These are phyloP conservation scores for Tenthredo livida DNA, from an alignment of 2,888 invertebrate genomes.

Conservation along the genomic window DNA sequence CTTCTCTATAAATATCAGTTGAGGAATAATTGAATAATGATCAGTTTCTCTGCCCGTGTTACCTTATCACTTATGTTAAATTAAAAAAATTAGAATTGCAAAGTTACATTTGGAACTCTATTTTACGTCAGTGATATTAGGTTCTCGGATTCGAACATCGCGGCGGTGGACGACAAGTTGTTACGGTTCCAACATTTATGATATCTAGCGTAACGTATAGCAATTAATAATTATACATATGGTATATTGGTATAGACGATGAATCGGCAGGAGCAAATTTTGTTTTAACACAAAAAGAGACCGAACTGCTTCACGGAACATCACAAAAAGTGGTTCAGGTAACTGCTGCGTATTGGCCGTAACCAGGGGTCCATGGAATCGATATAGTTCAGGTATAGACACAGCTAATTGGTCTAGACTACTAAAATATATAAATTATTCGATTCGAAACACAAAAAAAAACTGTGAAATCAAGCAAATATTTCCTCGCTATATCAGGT, in stretches of 20 bases:
- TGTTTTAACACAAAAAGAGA: neutral
- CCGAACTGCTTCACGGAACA: neutral
- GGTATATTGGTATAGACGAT: neutral
- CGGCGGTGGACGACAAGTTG: neutral
- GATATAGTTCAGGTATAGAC: neutral
- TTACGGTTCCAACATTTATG: neutral
- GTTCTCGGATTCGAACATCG: neutral
- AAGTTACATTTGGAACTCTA: neutral
- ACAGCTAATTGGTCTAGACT: neutral
- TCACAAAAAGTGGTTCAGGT: neutral
- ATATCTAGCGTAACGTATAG: neutral
- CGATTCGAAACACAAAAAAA: neutral
- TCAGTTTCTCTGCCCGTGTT: neutral
- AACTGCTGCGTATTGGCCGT: neutral
- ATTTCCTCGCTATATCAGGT: neutral
- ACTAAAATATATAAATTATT: neutral
- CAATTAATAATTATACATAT: neutral
- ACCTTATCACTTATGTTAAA: neutral
- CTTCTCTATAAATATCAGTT: neutral
- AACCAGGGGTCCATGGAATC: neutral
- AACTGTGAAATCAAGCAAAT: neutral
- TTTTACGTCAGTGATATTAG: neutral
- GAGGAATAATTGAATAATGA: neutral
- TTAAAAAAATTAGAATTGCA: neutral
- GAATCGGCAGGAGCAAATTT: neutral